Percentiles rank a stretch among this genome's conserved stretches.
These are phyloP conservation scores for Drosophila sturtevanti DNA, from an alignment of 1,140 invertebrate species.

Conservation along the genomic window DNA sequence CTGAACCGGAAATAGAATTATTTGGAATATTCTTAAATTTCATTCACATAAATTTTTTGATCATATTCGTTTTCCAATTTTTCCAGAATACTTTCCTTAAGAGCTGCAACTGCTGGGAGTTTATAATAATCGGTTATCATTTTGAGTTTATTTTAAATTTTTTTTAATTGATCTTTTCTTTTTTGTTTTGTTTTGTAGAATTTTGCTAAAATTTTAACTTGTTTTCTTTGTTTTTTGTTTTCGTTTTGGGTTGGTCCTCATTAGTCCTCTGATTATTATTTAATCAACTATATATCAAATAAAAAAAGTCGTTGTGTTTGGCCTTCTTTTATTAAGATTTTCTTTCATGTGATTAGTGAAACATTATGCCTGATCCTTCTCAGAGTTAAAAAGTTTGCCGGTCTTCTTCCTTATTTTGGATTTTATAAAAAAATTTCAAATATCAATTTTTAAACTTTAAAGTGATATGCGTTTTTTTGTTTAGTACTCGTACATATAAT, in stretches of 20 bases:
- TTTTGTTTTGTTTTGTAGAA: conserved; percentile 57
- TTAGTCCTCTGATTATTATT: conserved; percentile 37
- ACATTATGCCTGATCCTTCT: too few species aligned
- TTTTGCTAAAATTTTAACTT: conserved; percentile 58
- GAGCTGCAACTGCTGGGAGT: too few species aligned
- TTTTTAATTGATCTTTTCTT: conserved; percentile 16
- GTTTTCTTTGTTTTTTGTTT: not conserved
- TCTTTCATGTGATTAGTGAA: not conserved
- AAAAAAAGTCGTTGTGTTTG: conserved; percentile 42
- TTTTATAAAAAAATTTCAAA: not conserved
- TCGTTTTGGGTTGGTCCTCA: conserved; percentile 54
- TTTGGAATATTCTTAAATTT: too few species aligned
- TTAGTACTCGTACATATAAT: conserved; percentile 17
- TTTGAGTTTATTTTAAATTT: conserved; percentile 13
- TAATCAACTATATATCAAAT: conserved; percentile 35
- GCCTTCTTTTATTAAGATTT: not conserved
- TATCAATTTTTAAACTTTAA: conserved; percentile 42
- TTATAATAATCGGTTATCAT: too few species aligned
- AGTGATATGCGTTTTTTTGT: conserved; percentile 72
- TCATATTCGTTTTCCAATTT: too few species aligned
- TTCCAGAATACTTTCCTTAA: too few species aligned
- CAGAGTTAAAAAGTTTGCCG: not conserved
- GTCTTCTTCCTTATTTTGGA: too few species aligned
- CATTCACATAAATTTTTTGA: too few species aligned
- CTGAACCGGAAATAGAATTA: too few species aligned